Base-by-base conservation (phyloP, 2,888 invertebrate species). In the Caenorhabditis panamensis region DNA sequence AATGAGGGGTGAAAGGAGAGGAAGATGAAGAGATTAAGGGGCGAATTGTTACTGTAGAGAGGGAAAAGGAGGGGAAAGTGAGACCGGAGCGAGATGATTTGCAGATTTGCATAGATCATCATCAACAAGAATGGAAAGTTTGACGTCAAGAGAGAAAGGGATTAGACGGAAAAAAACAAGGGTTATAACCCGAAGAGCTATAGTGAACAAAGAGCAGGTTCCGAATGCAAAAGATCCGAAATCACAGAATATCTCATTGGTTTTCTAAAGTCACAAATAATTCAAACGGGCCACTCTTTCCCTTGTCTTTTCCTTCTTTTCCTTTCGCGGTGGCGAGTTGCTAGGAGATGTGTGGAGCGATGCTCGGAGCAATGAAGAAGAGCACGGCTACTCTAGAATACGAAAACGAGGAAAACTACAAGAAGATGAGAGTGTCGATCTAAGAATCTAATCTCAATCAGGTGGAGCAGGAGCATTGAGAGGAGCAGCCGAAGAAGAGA, bases 81-180 rank as follows among this genome's bases (percentile, higher is more conserved):
- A 75, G 66, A 75, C 75, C 58, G 59, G 51, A 24, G 31, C 47
- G 51, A 47, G 22, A 67, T 75, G 22, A 75, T 75, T 75, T 75
- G 75, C 75, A 75, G 22, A 75, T 75, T 75, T 75, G 75, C 75
- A 75, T 75, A 75, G 75, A 75, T 75, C 66, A 58, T 49, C 58
- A 47, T 26, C 26, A 36, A n/a, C n/a, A n/a, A n/a, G n/a, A n/a
- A 41, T 22, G n/a, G 49, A 49, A 36, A 31, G 36, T 31, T 53
- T 75, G 75, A 75, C 75, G 75, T 75, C 75, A 75, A 61, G 2
- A 6, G 41, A 11, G 41, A 41, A 31, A 54, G 11, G 53, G 64
- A 73, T 58, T 47, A 58, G 20, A 24, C 28, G 31, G 26, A 37
- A 28, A 36, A 58, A 56, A 31, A 72, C 41, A 41, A 44, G 47